Evolutionary conservation across 2,113 vertebrate genomes (phyloP), one percentile per base, ranked within the genome.

Genomic region (Python bivittatus): DNA sequence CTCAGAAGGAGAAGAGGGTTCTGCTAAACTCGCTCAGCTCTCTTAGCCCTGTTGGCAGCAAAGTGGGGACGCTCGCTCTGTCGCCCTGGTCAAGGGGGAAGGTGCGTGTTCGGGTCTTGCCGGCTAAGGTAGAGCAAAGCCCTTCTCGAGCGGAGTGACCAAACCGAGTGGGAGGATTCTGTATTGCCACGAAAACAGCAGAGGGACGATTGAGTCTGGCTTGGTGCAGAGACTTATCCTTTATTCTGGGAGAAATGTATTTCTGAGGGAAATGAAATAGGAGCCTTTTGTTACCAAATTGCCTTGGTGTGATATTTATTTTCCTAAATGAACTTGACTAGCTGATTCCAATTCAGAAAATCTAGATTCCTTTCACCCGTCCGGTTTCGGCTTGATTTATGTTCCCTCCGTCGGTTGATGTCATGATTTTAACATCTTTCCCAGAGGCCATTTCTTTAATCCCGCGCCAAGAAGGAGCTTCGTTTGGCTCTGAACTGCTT

Each of bases 341-440:
- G n/a, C 44, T 33, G 52, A 29, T 17, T 91, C 87, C 48, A 42
- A 33, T 54, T 87, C 11, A 64, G 9, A 27, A 29, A 27, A 42
- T 85, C 56, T 29, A 17, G 64, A 13, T 88, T 83, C 68, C 9
- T 61, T 48, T 79, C 10, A 48, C 56, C n/a, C 23, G 6, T 64
- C 88, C 1, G n/a, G 20, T 88, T 87, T 57, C 13, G 20, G 68
- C 91, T 92, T 53, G 29, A 87, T 95, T 91, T 1, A 0, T 61
- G 92, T 91, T 93, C 42, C 58, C 87, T 92, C 94, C 90, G 89
- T 95, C 7, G 84, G 93, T 92, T 38, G 90, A 89, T 93, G 89
- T 92, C 92, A 92, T 93, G 89, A 94, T 92, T 95, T 85, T 95
- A 52, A 93, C 92, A 93, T 93, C 60, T 95, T 94, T 94, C 94